Evolutionary conservation across 2,113 vertebrate genomes (phyloP).

Genomic region (Daboia siamensis): DNA sequence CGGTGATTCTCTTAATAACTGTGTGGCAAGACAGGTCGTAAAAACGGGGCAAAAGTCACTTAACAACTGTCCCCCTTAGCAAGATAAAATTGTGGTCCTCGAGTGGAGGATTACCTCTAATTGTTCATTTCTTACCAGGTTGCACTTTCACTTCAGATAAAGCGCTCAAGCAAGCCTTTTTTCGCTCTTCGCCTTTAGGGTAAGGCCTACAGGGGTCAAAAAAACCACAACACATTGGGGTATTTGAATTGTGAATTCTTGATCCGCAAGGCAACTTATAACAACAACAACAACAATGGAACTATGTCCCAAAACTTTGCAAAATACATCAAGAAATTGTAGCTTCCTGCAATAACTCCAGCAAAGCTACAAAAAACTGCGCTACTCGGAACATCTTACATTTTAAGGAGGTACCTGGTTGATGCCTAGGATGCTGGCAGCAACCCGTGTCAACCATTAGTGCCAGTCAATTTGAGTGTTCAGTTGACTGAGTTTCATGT

Average conservation of each 20-base stretch:
- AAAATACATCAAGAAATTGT: too few relatives aligned
- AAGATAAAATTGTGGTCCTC: not conserved
- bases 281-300: too few relatives aligned
- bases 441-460: too few relatives aligned
- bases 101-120: not conserved
- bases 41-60: not conserved
- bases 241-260: not conserved
- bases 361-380: too few relatives aligned
- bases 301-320: too few relatives aligned
- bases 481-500: too few relatives aligned
- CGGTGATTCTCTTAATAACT: not conserved
- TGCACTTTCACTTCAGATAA: constrained; percentile 94
- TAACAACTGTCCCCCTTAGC: not conserved
- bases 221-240: constrained; percentile 21
- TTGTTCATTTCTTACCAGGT: constrained; percentile 77
- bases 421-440: too few relatives aligned
- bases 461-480: too few relatives aligned
- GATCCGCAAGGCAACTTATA: not conserved
- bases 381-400: too few relatives aligned
- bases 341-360: too few relatives aligned
- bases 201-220: constrained; percentile 76
- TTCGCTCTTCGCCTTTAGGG: constrained; percentile 94
- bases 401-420: too few relatives aligned
- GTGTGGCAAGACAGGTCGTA: not conserved
- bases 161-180: constrained; percentile 87